Evolutionary conservation across 2,888 invertebrate genomes (phyloP).

Genomic region (Monoplex corrugatus): DNA sequence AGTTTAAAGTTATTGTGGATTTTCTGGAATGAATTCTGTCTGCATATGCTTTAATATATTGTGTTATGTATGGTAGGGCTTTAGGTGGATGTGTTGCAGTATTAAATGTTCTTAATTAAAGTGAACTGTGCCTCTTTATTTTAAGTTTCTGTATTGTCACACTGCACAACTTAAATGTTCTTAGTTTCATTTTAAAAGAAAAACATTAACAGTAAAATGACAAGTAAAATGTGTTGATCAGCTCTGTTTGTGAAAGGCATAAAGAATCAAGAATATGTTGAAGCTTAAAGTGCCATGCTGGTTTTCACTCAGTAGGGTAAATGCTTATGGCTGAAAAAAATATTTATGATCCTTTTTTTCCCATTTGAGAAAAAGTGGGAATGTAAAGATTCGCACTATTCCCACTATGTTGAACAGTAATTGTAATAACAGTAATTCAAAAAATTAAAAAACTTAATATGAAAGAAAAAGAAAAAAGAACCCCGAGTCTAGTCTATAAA

Average conservation of each 20-base stretch:
- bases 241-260: no score
- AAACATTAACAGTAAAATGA: not conserved
- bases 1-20: constrained; percentile 47
- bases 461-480: no score
- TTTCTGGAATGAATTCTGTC: constrained; percentile 50
- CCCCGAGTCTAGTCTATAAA: no score
- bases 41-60: constrained; percentile 47
- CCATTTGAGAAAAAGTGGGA: no score
- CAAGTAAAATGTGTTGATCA: not conserved
- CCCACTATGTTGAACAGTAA: no score
- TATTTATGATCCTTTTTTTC: no score
- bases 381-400: no score
- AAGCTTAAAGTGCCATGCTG: not conserved
- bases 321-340: no score
- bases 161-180: constrained; percentile 36
- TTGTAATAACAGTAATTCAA: no score
- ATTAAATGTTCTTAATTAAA: constrained; percentile 40
- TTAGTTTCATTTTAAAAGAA: not conserved
- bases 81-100: constrained; percentile 48
- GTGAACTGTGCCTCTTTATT: constrained; percentile 43
- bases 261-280: not conserved
- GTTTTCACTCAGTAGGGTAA: no score
- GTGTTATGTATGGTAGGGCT: constrained; percentile 50
- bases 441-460: no score
- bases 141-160: constrained; percentile 48